Evolutionary conservation across 2,888 invertebrate genomes (phyloP), one percentile per base, ranked within the genome.

Genomic region (Orthosia cruda): DNA sequence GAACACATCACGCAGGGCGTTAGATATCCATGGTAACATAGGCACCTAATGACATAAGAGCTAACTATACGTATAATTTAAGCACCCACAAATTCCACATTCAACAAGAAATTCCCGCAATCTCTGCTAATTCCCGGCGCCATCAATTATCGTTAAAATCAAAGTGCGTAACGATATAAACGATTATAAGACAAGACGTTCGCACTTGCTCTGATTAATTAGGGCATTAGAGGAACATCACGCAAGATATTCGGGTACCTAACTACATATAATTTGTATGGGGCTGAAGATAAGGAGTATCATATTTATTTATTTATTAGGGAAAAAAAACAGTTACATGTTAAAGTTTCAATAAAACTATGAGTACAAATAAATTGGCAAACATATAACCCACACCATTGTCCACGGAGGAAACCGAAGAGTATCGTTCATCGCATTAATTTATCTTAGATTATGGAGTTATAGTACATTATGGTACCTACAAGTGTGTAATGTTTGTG

Each of bases 61-160:
- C 40, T 54, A 16, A 50, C 26, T 49, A 50, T 32, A 18, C 18
- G 45, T 47, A n/a, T 52, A 50, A 66, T 18, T 23, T 23, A 23
- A 40, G 20, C n/a, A 20, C 26, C 57, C 49, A 23, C 57, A 61
- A 55, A 72, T 65, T 66, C n/a, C 61, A 59, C 16, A 49, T 55
- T 55, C 45, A 62, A 61, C 73, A 62, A 54, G 62, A 69, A 72
- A 55, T 69, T 66, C 45, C 12, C 23, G 49, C 55, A 59, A 58
- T 45, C 67, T 59, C 68, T 55, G 26, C 64, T 80, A 78, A 85
- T 74, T 77, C 50, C 26, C 50, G 5, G 7, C 52, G 71, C 75
- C 82, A 87, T 88, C 84, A 87, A 87, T 87, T 86, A 86, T 71
- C 71, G 63, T 74, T 78, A 77, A 72, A 88, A 88, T 84, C 88